phyloP scores from a whole-genome alignment of 2,797 vertebrate genomes.

The Oreochromis grahami region DNA sequence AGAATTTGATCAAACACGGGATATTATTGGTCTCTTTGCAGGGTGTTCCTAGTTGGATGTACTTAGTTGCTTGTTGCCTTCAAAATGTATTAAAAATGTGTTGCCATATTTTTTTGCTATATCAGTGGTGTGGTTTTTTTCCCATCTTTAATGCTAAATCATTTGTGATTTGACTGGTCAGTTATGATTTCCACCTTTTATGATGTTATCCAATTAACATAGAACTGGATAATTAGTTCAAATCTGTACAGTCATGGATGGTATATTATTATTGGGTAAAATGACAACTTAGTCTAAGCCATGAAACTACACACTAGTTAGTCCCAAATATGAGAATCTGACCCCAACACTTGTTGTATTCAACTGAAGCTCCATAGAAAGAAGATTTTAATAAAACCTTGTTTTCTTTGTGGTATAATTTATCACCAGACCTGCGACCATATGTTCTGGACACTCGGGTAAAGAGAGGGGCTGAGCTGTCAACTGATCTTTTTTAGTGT shows the following conservation, averaged over 20 bases:
- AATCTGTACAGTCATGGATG: not conserved
- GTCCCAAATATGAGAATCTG: not conserved
- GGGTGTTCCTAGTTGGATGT: not conserved
- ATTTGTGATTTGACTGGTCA: not conserved
- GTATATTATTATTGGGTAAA: not conserved
- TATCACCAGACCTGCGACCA: too few relatives aligned
- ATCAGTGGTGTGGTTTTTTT: not conserved
- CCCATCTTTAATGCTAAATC: accelerated
- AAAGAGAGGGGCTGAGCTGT: too few relatives aligned
- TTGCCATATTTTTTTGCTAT: not conserved
- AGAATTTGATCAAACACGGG: not conserved
- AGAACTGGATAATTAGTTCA: not conserved
- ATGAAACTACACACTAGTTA: not conserved
- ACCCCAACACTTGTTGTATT: not conserved
- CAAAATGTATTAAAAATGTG: too few relatives aligned
- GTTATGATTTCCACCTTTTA: not conserved
- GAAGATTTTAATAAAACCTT: not conserved
- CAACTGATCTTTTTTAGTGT: not conserved
- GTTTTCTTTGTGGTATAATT: not conserved
- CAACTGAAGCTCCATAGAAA: not conserved
- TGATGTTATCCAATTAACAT: not conserved
- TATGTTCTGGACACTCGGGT: too few relatives aligned
- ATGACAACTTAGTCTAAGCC: not conserved
- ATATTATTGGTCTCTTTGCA: not conserved
- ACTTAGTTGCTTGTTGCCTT: not conserved